Evolutionary conservation across 2,797 vertebrate species (phyloP).

Genomic region (Dallia pectoralis): DNA sequence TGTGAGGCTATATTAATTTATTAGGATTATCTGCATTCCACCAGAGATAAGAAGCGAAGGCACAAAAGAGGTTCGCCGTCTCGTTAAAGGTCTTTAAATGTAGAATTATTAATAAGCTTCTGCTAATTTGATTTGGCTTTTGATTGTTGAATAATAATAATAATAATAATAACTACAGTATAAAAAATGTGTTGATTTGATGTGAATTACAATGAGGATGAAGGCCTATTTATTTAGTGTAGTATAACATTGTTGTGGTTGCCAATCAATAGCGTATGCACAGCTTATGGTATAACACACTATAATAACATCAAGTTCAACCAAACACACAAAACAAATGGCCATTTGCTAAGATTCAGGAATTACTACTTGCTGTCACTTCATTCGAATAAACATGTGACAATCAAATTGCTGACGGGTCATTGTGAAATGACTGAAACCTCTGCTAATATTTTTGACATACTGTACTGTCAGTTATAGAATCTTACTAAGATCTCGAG

Average conservation of each 20-base stretch:
- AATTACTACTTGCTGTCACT: constrained; percentile 66
- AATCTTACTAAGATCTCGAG: constrained; percentile 34
- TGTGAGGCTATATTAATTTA: constrained; percentile 75
- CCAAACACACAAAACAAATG: neutral
- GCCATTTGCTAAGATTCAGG: constrained; percentile 40
- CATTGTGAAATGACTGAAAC: constrained; percentile 69
- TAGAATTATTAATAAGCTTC: constrained; percentile 74
- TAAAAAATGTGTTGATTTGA: constrained; percentile 63
- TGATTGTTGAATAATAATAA: constrained; percentile 72
- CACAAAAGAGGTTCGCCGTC: constrained; percentile 69
- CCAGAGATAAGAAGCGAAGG: constrained; percentile 74
- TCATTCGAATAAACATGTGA: constrained; percentile 55
- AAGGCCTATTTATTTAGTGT: too few species aligned
- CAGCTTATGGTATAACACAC: neutral
- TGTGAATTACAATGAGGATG: constrained; percentile 33
- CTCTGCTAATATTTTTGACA: constrained; percentile 58
- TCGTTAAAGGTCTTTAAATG: constrained; percentile 72
- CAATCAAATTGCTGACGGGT: constrained; percentile 66
- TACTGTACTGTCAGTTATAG: constrained; percentile 49
- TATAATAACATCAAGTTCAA: constrained; percentile 2
- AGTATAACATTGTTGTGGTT: neutral
- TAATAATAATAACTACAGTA: constrained; percentile 64
- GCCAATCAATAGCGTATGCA: neutral
- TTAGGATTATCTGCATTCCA: constrained; percentile 80
- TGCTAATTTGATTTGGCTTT: constrained; percentile 76